Evolutionary conservation across 92 coral and sea anemone species (phyloP).

Genomic region (Parazoanthus swiftii): DNA sequence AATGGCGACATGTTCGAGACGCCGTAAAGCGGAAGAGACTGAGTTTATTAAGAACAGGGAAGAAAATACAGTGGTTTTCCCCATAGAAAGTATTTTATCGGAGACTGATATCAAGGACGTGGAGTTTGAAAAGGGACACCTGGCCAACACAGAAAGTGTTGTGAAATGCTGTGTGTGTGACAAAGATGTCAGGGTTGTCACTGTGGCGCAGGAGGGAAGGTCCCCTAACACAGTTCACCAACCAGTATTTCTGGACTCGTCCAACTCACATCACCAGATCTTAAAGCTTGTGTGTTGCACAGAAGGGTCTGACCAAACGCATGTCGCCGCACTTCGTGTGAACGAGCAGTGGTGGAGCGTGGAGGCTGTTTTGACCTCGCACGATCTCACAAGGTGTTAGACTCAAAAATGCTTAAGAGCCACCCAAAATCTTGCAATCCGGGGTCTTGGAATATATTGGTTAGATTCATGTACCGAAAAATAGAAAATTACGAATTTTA

Average conservation of each 20-base stretch:
- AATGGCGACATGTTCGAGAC: conserved; percentile 33
- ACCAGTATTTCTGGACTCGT: conserved; percentile 38
- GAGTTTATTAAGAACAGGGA: background rate
- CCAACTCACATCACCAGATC: conserved; percentile 33
- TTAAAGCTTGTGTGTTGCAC: conserved; percentile 33
- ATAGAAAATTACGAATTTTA: too few species aligned
- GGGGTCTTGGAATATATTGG: too few species aligned
- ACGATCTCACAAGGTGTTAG: conserved; percentile 21
- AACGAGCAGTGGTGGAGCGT: conserved; percentile 50
- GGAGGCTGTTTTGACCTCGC: conserved; percentile 42
- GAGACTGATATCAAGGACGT: conserved; percentile 41
- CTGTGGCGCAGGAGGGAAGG: conserved; percentile 13
- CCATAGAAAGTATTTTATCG: conserved; percentile 32
- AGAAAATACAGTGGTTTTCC: conserved; percentile 12
- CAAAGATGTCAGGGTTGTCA: background rate
- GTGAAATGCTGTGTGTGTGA: conserved; percentile 50
- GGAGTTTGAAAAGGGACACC: conserved; percentile 33
- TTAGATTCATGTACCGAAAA: background rate
- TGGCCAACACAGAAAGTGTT: conserved; percentile 22
- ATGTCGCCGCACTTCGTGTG: conserved; percentile 45
- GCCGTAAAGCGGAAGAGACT: conserved; percentile 8
- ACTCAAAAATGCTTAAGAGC: background rate
- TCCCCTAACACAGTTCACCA: conserved; percentile 39
- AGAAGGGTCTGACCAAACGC: conserved; percentile 31
- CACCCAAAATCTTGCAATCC: background rate